phyloP scores from a whole-genome alignment of 1,140 invertebrate species.

The Zaprionus kolodkinae region DNA sequence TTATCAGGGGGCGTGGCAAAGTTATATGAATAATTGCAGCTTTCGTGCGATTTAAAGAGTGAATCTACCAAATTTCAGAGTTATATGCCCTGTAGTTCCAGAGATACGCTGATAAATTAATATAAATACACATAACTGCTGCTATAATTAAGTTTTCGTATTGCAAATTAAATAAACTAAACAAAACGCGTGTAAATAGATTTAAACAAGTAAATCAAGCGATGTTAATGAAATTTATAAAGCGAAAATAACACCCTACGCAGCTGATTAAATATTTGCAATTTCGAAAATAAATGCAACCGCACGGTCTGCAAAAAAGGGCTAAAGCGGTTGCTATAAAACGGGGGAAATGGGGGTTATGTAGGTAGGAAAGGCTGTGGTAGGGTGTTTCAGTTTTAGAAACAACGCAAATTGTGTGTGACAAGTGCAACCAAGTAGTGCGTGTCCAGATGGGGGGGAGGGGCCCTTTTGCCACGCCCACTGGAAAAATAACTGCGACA shows the following conservation, averaged over 20 bases:
- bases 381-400: neutral
- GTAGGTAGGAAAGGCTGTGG: too few species aligned
- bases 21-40: neutral
- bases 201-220: neutral
- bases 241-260: neutral
- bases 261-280: slow-evolving; percentile 73
- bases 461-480: slow-evolving; percentile 20
- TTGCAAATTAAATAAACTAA: neutral
- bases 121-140: neutral
- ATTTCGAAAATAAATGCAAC: slow-evolving; percentile 68
- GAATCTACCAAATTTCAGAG: neutral
- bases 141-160: neutral
- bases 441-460: slow-evolving; percentile 38
- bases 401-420: slow-evolving; percentile 50
- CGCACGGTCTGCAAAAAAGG: slow-evolving; percentile 11
- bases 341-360: neutral
- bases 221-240: neutral
- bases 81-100: neutral
- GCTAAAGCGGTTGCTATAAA: neutral
- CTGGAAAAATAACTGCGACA: slow-evolving; percentile 13
- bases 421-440: slow-evolving; percentile 63
- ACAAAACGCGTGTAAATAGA: neutral
- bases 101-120: neutral
- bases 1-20: neutral
- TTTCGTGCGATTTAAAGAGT: neutral